Percentiles rank a stretch among this genome's conserved stretches.
Conservation (phyloP, 53 echinoderm and acorn worm species). For the Holothuria leucospilota region DNA sequence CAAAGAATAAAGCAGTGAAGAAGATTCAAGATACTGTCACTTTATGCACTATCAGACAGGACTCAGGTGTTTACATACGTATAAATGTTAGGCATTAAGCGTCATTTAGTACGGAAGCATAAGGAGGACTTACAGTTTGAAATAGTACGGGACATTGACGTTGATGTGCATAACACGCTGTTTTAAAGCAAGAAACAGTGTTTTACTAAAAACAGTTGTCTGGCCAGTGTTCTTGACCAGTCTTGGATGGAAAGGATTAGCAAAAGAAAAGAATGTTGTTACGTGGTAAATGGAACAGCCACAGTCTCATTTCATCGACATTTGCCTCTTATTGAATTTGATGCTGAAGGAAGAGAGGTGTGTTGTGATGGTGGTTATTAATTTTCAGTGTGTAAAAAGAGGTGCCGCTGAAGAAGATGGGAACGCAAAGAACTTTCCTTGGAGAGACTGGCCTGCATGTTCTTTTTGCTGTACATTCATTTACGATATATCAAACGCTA, state of each 20-base stretch:
- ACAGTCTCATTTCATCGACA: not conserved
- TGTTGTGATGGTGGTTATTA: not conserved
- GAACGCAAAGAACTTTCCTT: not conserved
- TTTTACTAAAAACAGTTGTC: not conserved
- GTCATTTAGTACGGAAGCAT: not conserved
- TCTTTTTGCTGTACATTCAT: no score
- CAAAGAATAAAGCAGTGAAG: slow-evolving; percentile 5
- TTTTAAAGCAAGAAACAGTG: not conserved
- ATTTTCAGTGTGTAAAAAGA: slow-evolving; percentile 15
- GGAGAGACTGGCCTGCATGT: not conserved
- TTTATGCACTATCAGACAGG: slow-evolving; percentile 18
- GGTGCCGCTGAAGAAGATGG: not conserved
- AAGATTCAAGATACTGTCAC: not conserved
- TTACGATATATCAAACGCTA: no score
- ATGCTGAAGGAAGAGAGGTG: not conserved
- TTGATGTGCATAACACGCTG: not conserved
- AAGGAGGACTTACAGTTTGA: slow-evolving; percentile 9
- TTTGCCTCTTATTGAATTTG: not conserved
- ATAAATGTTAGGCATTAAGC: slow-evolving; percentile 15
- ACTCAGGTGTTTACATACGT: not conserved
- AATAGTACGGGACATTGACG: slow-evolving; percentile 18
- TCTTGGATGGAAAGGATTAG: slow-evolving; percentile 11
- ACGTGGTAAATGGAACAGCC: slow-evolving; percentile 1
- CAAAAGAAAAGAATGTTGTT: not conserved
- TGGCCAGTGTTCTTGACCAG: not conserved